Percentiles rank a stretch among this genome's conserved stretches.
These are phyloP conservation scores for Protonemura montana DNA, from an alignment of 2,888 invertebrate genomes.

Conservation along the genomic window DNA sequence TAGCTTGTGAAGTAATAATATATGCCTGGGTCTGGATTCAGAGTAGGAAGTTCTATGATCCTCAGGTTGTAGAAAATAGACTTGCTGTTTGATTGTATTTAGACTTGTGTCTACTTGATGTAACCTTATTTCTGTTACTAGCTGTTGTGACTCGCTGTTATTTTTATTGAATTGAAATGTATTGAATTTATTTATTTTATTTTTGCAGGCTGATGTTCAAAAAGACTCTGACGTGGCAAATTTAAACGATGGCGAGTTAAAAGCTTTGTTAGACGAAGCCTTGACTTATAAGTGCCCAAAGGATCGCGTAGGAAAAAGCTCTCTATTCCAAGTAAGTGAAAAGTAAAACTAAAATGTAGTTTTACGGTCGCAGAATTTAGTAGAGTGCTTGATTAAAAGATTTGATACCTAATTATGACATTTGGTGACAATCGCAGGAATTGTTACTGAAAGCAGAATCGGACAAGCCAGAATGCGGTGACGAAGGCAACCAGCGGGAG, in stretches of 20 bases:
- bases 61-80: too few relatives aligned
- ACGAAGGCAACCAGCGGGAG: constrained; percentile 45
- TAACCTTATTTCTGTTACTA: too few relatives aligned
- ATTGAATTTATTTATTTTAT: constrained; percentile 42
- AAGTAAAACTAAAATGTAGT: neutral
- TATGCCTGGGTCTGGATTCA: too few relatives aligned
- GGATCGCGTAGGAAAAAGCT: constrained; percentile 85
- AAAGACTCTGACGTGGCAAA: constrained; percentile 56
- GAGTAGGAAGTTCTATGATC: too few relatives aligned
- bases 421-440: constrained; percentile 62
- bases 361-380: too few relatives aligned
- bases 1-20: too few relatives aligned
- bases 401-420: too few relatives aligned
- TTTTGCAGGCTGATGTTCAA: constrained; percentile 56
- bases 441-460: constrained; percentile 79
- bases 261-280: constrained; percentile 82
- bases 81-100: too few relatives aligned
- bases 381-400: neutral
- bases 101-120: too few relatives aligned
- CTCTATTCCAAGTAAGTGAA: constrained; percentile 75
- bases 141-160: too few relatives aligned
- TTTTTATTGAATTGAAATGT: neutral
- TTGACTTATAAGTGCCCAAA: constrained; percentile 84
- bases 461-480: constrained; percentile 62
- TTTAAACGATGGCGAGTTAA: constrained; percentile 78